Conservation (phyloP, 2,888 invertebrate genomes). For the Lymantria dispar region DNA sequence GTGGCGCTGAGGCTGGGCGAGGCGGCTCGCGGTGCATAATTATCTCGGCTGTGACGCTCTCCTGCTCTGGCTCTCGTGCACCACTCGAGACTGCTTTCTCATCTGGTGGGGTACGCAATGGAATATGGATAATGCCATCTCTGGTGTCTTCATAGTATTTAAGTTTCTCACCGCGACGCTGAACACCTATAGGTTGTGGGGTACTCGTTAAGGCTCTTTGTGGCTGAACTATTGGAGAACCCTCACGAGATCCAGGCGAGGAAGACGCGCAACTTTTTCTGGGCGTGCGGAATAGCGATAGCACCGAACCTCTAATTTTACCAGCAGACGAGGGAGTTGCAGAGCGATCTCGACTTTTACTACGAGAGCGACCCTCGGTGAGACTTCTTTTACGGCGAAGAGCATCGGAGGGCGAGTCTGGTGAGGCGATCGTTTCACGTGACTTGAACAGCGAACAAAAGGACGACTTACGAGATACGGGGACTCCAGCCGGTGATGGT, state of each 20-base stretch:
- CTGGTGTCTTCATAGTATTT: constrained; percentile 85
- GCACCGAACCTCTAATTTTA: constrained; percentile 85
- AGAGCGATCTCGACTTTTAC: constrained; percentile 85
- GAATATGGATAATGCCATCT: constrained; percentile 87
- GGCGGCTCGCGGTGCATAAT: constrained; percentile 30
- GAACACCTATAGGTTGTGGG: constrained; percentile 21
- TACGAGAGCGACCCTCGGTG: constrained; percentile 81
- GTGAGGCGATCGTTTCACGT: constrained; percentile 85
- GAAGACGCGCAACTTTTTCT: constrained; percentile 57
- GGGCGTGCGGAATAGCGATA: constrained; percentile 86
- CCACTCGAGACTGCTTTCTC: constrained; percentile 69
- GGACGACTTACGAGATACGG: constrained; percentile 89
- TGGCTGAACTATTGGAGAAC: constrained; percentile 53
- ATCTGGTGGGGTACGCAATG: constrained; percentile 88
- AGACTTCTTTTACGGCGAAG: constrained; percentile 67
- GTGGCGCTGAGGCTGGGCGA: constrained; percentile 42
- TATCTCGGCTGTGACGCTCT: constrained; percentile 11
- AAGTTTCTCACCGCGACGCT: constrained; percentile 52
- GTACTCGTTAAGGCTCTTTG: constrained; percentile 46
- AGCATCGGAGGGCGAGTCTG: constrained; percentile 82
- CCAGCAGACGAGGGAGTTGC: constrained; percentile 79
- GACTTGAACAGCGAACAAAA: constrained; percentile 91
- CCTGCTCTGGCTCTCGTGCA: constrained; percentile 27
- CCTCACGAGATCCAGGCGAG: constrained; percentile 60
- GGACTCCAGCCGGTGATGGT: constrained; percentile 86